These are phyloP conservation scores for Tanytarsus gracilentus DNA, from an alignment of 2,888 invertebrate genomes.

Conservation along the genomic window DNA sequence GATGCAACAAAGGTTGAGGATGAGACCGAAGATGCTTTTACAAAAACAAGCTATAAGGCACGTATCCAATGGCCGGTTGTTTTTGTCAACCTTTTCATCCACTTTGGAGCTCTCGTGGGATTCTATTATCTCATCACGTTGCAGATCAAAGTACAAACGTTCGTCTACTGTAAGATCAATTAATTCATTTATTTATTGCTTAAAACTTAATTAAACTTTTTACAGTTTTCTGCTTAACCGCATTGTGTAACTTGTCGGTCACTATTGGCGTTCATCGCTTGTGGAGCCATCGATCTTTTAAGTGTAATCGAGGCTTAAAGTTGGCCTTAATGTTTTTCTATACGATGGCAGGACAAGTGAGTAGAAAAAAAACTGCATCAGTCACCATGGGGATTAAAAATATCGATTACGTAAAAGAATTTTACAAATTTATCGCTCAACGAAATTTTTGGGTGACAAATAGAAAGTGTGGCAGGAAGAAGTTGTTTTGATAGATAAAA, in stretches of 20 bases:
- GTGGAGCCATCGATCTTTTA: slow-evolving; percentile 73
- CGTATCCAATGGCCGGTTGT: slow-evolving; percentile 65
- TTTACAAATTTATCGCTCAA: too few species aligned
- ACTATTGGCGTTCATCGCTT: slow-evolving; percentile 72
- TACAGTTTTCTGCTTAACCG: slow-evolving; percentile 49
- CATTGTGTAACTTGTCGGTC: slow-evolving; percentile 68
- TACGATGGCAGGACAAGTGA: slow-evolving; percentile 71
- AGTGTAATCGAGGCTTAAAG: slow-evolving; percentile 60
- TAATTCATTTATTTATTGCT: background rate
- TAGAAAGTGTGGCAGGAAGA: too few species aligned
- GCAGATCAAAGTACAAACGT: slow-evolving; percentile 54
- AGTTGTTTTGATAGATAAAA: too few species aligned
- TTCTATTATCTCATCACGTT: slow-evolving; percentile 50
- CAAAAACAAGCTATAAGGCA: slow-evolving; percentile 45
- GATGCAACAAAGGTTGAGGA: background rate
- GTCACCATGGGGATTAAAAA: too few species aligned
- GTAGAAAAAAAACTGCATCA: slow-evolving; percentile 32
- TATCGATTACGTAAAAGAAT: too few species aligned
- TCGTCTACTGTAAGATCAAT: slow-evolving; percentile 58
- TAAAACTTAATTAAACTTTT: background rate
- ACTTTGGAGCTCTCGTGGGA: slow-evolving; percentile 60
- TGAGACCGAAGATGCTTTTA: background rate
- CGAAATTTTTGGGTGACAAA: too few species aligned
- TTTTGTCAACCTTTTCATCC: slow-evolving; percentile 58
- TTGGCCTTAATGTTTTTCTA: slow-evolving; percentile 61